Conservation (phyloP, 2,888 invertebrate genomes). For the Macaria notata region DNA sequence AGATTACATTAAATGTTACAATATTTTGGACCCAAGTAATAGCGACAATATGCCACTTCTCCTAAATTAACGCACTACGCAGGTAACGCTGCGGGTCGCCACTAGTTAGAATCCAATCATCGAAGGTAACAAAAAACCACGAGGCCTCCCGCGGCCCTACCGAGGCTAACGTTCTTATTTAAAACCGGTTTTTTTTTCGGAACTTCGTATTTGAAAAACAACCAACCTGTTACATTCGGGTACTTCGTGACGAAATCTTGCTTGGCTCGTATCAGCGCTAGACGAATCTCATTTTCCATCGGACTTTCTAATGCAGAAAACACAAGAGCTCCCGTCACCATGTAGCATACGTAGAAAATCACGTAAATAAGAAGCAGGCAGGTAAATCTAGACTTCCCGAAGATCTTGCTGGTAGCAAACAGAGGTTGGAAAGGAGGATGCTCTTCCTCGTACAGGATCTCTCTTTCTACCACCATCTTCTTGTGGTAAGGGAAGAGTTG, state of each 20-base stretch:
- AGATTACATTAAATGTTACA: no score
- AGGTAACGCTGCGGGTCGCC: no score
- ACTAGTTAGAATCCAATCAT: no score
- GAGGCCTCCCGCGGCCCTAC: constrained; percentile 11
- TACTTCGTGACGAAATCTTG: constrained; percentile 81
- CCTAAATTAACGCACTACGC: no score
- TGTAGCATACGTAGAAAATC: constrained; percentile 83
- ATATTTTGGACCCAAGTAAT: no score
- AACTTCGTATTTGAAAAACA: neutral
- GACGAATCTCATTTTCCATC: constrained; percentile 79
- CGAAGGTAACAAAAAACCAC: neutral
- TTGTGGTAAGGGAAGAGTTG: constrained; percentile 69
- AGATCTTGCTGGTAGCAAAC: constrained; percentile 65
- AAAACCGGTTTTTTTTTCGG: neutral
- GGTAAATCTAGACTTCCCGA: constrained; percentile 80
- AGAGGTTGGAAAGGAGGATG: constrained; percentile 71
- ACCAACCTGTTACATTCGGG: constrained; percentile 84
- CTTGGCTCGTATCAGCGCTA: constrained; percentile 76
- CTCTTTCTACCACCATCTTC: constrained; percentile 68
- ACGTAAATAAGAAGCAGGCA: constrained; percentile 79
- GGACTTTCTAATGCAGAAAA: constrained; percentile 87
- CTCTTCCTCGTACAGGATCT: constrained; percentile 72
- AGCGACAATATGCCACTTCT: no score
- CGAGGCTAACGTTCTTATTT: constrained; percentile 14
- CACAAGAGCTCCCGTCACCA: constrained; percentile 85